A percentile compares a stretch with the other conserved stretches of the same genome.
phyloP scores from a whole-genome alignment of 1,140 invertebrate genomes.

The Trachelipus rathkii region DNA sequence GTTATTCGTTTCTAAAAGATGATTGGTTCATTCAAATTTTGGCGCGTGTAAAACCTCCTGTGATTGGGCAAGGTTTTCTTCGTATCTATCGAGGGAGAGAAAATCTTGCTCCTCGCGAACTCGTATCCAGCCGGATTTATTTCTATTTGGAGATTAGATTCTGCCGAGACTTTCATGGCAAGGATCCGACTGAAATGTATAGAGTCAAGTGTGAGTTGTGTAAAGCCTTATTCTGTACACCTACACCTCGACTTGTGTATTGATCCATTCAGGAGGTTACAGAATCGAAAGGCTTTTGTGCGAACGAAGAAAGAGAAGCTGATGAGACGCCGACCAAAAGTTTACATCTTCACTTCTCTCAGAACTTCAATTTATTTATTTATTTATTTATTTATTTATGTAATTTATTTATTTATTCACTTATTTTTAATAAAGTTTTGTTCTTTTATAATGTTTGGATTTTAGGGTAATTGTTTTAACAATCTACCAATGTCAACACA shows the following conservation, averaged over 20 bases:
- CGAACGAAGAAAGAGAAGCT: not conserved
- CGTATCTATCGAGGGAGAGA: not conserved
- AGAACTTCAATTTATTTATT: no score
- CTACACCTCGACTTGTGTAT: constrained; percentile 2
- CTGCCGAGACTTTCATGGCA: not conserved
- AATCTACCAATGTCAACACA: no score
- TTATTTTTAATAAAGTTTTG: no score
- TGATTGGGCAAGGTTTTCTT: not conserved
- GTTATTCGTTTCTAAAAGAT: not conserved
- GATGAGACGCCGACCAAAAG: not conserved
- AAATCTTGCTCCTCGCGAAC: not conserved
- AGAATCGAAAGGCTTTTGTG: not conserved
- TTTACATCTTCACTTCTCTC: no score
- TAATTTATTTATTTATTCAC: no score
- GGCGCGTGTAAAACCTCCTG: not conserved
- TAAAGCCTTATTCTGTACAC: constrained; percentile 6
- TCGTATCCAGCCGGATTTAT: constrained; percentile 6
- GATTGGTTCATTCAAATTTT: constrained; percentile 9
- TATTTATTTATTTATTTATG: no score
- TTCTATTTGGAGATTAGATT: constrained; percentile 11
- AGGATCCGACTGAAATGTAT: constrained; percentile 6
- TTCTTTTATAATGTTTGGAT: no score
- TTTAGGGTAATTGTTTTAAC: no score
- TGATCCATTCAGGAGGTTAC: not conserved
- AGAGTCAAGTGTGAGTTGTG: constrained; percentile 9